A percentile compares a stretch with the other conserved stretches of the same genome.
These are phyloP conservation scores for Mylabris sibirica DNA, from an alignment of 2,888 invertebrate species.

Conservation along the genomic window DNA sequence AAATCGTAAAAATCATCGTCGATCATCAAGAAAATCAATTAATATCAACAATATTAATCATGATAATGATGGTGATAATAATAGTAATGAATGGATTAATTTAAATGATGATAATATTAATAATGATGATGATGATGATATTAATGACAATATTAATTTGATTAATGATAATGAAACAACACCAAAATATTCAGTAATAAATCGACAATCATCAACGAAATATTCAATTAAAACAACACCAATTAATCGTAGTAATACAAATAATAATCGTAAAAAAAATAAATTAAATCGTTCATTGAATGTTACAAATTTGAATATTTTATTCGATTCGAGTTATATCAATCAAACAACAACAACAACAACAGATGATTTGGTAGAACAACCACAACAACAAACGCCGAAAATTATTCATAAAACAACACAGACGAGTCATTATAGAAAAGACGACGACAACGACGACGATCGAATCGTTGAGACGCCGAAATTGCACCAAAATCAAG, in stretches of 20 bases:
- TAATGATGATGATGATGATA: background rate
- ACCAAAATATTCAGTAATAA: background rate
- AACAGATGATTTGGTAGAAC: background rate
- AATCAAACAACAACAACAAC: slow-evolving; percentile 19
- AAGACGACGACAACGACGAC: background rate
- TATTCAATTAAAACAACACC: background rate
- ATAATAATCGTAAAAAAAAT: background rate
- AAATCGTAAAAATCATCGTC: background rate
- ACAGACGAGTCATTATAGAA: slow-evolving; percentile 17
- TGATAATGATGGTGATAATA: background rate
- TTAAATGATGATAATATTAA: background rate
- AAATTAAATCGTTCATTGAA: slow-evolving; percentile 32
- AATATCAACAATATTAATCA: background rate
- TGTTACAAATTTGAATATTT: slow-evolving; percentile 46
- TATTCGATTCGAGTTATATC: slow-evolving; percentile 43
- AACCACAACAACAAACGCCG: slow-evolving; percentile 12
- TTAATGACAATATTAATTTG: background rate
- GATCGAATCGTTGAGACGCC: slow-evolving; percentile 34
- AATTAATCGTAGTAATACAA: background rate
- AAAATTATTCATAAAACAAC: slow-evolving; percentile 23
- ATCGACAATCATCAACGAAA: background rate
- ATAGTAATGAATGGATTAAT: background rate
- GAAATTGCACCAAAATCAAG: slow-evolving; percentile 18
- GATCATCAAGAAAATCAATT: background rate
- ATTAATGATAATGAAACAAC: background rate